Base-by-base conservation (phyloP, 2,797 vertebrate genomes). In the Oryzias dopingdopingensis region DNA sequence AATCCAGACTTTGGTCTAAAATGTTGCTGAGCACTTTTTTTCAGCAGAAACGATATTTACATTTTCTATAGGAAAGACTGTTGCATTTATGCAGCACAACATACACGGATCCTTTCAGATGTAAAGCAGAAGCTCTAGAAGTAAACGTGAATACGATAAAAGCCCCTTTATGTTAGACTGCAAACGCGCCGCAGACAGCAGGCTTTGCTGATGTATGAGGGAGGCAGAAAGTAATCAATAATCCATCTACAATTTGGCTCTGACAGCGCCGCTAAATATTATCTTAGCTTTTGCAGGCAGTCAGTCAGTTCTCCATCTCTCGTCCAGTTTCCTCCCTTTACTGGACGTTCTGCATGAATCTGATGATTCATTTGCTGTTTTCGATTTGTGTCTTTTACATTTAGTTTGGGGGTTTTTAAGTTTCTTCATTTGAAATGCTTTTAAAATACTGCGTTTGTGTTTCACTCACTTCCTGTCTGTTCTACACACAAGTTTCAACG, bases 171-270 rank as follows among this genome's bases (percentile, higher is more conserved):
- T 67, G 53, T 71, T 42, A 20, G 44, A 57, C 42, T 47, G 47
- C 54, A 45, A 65, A 41, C 6, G 24, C 60, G 56, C 67, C 65
- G 61, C 67, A 57, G 52, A 62, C 46, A 43, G 26, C 15, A 67
- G 56, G 58, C 62, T 56, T 53, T 42, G 59, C 52, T 67, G 67
- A 56, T 80, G 55, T 22, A 82, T 59, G 83, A 77, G 75, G 74
- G 55, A 47, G 23, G 55, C 23, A 55, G 80, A 82, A 68, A 76
- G 72, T 59, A 65, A 82, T 88, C 84, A 86, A 85, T 84, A 84
- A 75, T 70, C 74, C 71, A 84, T 77, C 80, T 79, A 77, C 76
- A 68, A 55, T 76, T 51, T 42, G 44, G 63, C 65, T 64, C n/a
- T n/a, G 49, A 79, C 64, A 52, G 5, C 18, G 64, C 42, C 52